Conservation (phyloP, 2,888 invertebrate species). For the Merodon equestris region DNA sequence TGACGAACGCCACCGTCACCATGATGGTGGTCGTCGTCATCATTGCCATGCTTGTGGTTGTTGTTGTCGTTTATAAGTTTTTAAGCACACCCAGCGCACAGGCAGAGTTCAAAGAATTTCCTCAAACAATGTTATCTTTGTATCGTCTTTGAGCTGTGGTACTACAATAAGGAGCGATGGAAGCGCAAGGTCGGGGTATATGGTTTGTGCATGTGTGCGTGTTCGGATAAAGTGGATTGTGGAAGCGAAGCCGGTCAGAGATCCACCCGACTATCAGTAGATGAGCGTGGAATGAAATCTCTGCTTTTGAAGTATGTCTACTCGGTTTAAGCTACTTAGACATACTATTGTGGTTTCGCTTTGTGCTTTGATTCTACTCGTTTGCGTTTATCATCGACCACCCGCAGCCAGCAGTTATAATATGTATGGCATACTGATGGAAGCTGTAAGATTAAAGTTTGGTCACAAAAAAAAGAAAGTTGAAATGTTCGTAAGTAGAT, state of each 20-base stretch:
- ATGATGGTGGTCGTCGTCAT: no score
- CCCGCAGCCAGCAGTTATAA: conserved; percentile 41
- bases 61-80: conserved; percentile 44
- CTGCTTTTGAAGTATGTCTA: conserved; percentile 53
- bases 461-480: not conserved
- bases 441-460: conserved; percentile 13
- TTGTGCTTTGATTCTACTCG: conserved; percentile 36
- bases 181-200: no score
- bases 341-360: conserved; percentile 47
- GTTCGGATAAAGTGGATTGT: not conserved
- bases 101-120: conserved; percentile 58
- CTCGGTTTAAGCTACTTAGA: conserved; percentile 34
- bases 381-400: conserved; percentile 30
- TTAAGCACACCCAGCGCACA: conserved; percentile 12
- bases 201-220: not conserved
- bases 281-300: conserved; percentile 41
- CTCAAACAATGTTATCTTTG: conserved; percentile 62
- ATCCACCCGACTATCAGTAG: conserved; percentile 14
- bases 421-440: not conserved
- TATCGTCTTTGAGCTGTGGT: conserved; percentile 43
- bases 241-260: conserved; percentile 23
- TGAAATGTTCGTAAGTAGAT: not conserved
- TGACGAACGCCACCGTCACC: conserved; percentile 39
- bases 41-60: no score
- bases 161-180: conserved; percentile 13